These are phyloP conservation scores for Drosophila willistoni DNA, from an alignment of 1,140 invertebrate genomes.

Conservation along the genomic window DNA sequence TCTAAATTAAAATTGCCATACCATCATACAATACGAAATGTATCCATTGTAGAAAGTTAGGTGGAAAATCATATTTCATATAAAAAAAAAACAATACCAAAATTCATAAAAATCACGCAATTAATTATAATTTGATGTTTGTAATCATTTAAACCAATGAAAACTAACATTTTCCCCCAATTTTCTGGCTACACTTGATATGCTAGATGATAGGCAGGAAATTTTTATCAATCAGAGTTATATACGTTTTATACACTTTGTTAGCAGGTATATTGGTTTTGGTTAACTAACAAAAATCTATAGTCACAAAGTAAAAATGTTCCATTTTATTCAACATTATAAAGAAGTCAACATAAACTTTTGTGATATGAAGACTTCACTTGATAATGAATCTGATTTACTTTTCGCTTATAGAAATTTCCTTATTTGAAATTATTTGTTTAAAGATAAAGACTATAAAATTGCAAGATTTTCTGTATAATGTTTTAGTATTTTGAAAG, in stretches of 20 bases:
- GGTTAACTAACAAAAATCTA: too few relatives aligned
- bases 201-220: conserved; percentile 5
- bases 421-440: too few relatives aligned
- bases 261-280: neutral
- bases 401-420: too few relatives aligned
- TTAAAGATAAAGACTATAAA: too few relatives aligned
- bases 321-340: too few relatives aligned
- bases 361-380: too few relatives aligned
- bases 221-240: conserved; percentile 10
- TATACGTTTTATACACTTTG: neutral
- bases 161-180: conserved; percentile 5
- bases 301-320: too few relatives aligned
- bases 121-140: conserved; percentile 32
- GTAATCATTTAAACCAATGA: conserved; percentile 22
- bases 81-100: neutral
- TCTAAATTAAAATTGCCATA: conserved; percentile 38
- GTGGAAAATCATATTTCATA: conserved; percentile 1
- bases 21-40: conserved; percentile 1
- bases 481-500: too few relatives aligned
- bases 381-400: too few relatives aligned
- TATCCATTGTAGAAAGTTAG: conserved; percentile 41
- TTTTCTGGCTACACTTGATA: conserved; percentile 2
- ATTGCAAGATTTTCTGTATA: too few relatives aligned
- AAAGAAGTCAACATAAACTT: too few relatives aligned
- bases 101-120: conserved; percentile 41